Base-by-base conservation (phyloP, 1,140 invertebrate genomes). In the Metaphire vulgaris region DNA sequence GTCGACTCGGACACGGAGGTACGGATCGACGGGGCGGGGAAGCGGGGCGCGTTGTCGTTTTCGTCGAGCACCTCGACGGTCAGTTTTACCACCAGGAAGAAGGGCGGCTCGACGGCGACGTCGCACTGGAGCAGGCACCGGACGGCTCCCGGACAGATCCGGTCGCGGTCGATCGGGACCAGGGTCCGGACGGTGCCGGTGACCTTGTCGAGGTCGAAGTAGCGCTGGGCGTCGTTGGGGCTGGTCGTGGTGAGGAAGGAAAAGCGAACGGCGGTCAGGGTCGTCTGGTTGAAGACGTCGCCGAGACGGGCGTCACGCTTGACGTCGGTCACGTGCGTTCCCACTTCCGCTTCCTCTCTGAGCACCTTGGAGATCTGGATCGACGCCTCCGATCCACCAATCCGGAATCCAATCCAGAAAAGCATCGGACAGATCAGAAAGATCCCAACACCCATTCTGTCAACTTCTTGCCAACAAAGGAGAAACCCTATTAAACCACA, bases 31-130 rank as follows among this genome's bases (percentile, higher is more conserved):
- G 79, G 75, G 2, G 77, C 76, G 1, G 82, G 82, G 86, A 97
- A 97, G 12, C 89, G 87, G 0, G 96, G 96, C 1, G 93, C 90
- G 85, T 98, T 97, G 88, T 98, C 96, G 85, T 98, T 98, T 6
- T 92, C 93, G 84, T 97, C 95, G 0, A 82, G 74, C 2, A 86
- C 68, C 1, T 80, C 77, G 0, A 86, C 77, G 32, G 80, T 79
- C 56, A 86, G 77, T 71, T 81, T 80, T 67, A 85, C 80, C 33
- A 85, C 83, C 75, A 80, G 56, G 26, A 78, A 75, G 31, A 76
- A 76, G 33, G 32, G 26, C 56, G 74, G 69, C 6, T 71, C 69
- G 16, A 76, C 68, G 1, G 34, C 77, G 21, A 78, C 64, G 65
- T 74, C 67, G 33, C 76, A 67, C 16, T 70, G 34, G 16, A 76